Evolutionary conservation across 1,140 invertebrate species (phyloP).

Genomic region (Sitobion miscanthi): DNA sequence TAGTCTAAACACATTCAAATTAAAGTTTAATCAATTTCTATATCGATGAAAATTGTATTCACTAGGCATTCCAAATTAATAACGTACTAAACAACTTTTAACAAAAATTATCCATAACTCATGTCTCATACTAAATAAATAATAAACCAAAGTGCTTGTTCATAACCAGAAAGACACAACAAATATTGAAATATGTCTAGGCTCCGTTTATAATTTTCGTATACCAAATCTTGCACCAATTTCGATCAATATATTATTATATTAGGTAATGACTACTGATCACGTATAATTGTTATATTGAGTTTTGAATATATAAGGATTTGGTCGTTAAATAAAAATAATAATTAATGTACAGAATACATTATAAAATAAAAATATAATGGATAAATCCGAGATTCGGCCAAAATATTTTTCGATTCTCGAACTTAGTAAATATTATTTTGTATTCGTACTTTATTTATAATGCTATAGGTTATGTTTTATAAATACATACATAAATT

Average conservation of each 20-base stretch:
- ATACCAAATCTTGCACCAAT: not conserved
- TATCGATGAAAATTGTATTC: not conserved
- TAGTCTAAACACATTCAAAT: not conserved
- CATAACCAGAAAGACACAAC: not conserved
- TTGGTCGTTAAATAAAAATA: not conserved
- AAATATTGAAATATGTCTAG: not conserved
- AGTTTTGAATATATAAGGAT: not conserved
- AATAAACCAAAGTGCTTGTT: not conserved
- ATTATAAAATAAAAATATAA: conserved; percentile 26
- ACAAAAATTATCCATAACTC: not conserved
- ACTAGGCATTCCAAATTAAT: not conserved
- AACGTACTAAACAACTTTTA: not conserved
- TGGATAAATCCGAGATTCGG: conserved; percentile 51
- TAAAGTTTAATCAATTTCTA: not conserved
- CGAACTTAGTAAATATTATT: conserved; percentile 25
- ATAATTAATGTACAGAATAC: not conserved
- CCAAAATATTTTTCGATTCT: conserved; percentile 54
- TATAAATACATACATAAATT: not conserved
- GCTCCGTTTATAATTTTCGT: not conserved
- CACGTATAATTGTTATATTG: not conserved
- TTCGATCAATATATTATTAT: not conserved
- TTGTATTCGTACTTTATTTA: conserved; percentile 4
- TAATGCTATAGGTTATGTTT: not conserved
- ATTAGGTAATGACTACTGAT: not conserved
- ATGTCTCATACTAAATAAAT: not conserved